These are phyloP conservation scores for Cephus rjabovi DNA, from an alignment of 2,888 invertebrate species.

Conservation along the genomic window DNA sequence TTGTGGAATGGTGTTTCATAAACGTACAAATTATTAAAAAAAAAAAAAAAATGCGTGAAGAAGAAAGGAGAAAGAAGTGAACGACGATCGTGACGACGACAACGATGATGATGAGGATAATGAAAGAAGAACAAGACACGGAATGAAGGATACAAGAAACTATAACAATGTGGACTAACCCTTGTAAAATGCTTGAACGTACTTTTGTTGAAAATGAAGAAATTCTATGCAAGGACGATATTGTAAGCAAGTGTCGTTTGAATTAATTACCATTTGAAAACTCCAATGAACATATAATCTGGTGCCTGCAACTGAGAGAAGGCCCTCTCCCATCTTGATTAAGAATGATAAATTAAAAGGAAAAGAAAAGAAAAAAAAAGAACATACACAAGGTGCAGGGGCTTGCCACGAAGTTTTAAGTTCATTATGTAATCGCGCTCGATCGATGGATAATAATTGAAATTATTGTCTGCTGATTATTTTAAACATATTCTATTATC, in stretches of 20 bases:
- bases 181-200: slow-evolving; percentile 59
- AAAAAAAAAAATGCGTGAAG: slow-evolving; percentile 30
- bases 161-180: slow-evolving; percentile 56
- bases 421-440: slow-evolving; percentile 49
- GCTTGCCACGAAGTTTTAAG: slow-evolving; percentile 46
- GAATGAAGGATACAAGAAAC: slow-evolving; percentile 37
- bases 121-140: slow-evolving; percentile 32
- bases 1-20: slow-evolving; percentile 58
- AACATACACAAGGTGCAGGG: slow-evolving; percentile 40
- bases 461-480: slow-evolving; percentile 49
- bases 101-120: slow-evolving; percentile 13
- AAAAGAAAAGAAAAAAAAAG: background rate
- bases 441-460: slow-evolving; percentile 49
- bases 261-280: slow-evolving; percentile 56
- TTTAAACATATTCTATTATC: slow-evolving; percentile 47
- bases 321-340: slow-evolving; percentile 17
- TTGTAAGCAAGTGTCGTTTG: slow-evolving; percentile 59
- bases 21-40: slow-evolving; percentile 53
- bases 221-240: slow-evolving; percentile 61
- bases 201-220: slow-evolving; percentile 62
- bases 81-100: slow-evolving; percentile 12
- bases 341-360: background rate
- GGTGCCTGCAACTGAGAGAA: slow-evolving; percentile 50
- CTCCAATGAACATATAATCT: slow-evolving; percentile 56
- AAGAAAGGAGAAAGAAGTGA: slow-evolving; percentile 27